phyloP scores from a whole-genome alignment of 2,888 invertebrate genomes.

The Cephonodes hylas region DNA sequence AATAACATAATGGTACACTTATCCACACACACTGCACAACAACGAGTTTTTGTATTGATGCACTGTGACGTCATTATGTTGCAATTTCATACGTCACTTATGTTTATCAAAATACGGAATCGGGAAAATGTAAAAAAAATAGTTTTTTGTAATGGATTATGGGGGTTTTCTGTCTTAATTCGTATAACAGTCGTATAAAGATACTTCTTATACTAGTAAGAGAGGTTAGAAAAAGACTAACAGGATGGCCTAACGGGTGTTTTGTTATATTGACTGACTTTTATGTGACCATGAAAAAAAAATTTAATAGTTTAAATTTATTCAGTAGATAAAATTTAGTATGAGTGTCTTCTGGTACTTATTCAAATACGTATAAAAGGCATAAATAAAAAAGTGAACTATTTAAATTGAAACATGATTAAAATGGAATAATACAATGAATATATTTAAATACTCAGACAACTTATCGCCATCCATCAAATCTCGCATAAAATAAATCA shows the following conservation, averaged over 20 bases:
- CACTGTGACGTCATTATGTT: neutral
- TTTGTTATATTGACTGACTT: too few relatives aligned
- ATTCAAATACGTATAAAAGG: neutral
- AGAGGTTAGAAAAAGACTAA: too few relatives aligned
- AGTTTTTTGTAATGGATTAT: neutral
- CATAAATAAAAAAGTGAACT: neutral
- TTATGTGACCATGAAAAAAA: too few relatives aligned
- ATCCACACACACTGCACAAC: conserved; percentile 30
- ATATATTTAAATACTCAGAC: neutral
- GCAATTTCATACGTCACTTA: neutral
- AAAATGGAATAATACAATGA: neutral
- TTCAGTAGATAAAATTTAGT: too few relatives aligned
- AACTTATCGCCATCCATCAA: conserved; percentile 16
- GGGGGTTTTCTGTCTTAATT: too few relatives aligned
- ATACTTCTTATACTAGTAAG: too few relatives aligned
- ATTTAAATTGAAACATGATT: neutral
- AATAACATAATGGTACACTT: conserved; percentile 75
- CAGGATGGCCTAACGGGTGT: too few relatives aligned
- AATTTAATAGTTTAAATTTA: too few relatives aligned
- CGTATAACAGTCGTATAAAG: too few relatives aligned
- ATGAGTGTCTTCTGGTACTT: too few relatives aligned
- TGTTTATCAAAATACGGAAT: neutral
- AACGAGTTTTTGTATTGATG: neutral
- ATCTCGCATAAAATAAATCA: conserved; percentile 16
- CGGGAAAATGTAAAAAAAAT: neutral